Conservation (phyloP, 2,113 vertebrate species). For the Apistogramma diplotaenia region DNA sequence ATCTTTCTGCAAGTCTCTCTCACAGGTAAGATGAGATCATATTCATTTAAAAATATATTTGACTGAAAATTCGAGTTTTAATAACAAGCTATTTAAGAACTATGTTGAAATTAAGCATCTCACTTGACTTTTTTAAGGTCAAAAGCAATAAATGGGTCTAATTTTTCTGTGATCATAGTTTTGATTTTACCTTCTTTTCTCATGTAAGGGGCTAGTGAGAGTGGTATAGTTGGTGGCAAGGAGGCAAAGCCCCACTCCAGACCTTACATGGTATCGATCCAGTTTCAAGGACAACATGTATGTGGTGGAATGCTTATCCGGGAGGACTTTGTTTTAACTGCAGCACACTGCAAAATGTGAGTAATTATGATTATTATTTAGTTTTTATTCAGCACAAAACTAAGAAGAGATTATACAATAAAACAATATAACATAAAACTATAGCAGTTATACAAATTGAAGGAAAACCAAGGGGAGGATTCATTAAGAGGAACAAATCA, state of each 20-base stretch:
- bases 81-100: no score
- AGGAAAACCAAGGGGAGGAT: not conserved
- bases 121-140: not conserved
- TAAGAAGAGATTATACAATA: no score
- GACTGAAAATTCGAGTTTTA: not conserved
- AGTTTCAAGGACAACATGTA: rapidly evolving
- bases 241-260: constrained; percentile 74
- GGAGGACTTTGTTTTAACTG: constrained; percentile 64
- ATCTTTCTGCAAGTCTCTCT: constrained; percentile 13
- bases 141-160: no score
- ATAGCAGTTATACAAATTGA: not conserved
- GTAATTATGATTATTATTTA: not conserved
- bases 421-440: not conserved
- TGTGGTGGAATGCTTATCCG: constrained; percentile 71
- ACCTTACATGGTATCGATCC: constrained; percentile 81
- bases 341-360: constrained; percentile 24
- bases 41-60: not conserved
- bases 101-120: not conserved
- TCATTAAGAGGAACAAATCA: no score
- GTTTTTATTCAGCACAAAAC: not conserved
- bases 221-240: constrained; percentile 76
- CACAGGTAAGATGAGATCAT: constrained; percentile 32
- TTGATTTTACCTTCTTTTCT: not conserved
- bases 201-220: constrained; percentile 59
- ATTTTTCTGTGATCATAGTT: not conserved